Base-by-base conservation (phyloP, 1,140 invertebrate genomes). In the Hycleus cichorii region DNA sequence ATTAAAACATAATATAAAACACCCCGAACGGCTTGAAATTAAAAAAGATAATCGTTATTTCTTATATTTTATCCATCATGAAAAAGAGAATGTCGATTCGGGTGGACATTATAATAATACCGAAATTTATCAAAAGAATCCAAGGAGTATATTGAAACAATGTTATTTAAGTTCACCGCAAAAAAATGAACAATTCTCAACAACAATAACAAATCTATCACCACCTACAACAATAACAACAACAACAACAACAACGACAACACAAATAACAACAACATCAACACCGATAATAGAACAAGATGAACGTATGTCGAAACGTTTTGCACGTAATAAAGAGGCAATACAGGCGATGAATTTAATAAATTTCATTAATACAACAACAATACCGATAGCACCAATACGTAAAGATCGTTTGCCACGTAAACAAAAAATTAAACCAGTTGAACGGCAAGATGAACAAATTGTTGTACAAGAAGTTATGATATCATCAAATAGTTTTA, bases 391-490 rank as follows among this genome's bases (percentile, higher is more conserved):
- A 11, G 69, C 68, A 3, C 70, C 70, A 4, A 54, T 70, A n/a
- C 47, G 70, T 9, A 58, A 69, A 57, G 47, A 57, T 6, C 54
- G 70, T 39, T 59, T 69, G 42, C 70, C 70, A 10, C 60, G 70
- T 40, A 72, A 72, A 47, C 70, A 72, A 52, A 56, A 66, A 42
- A 72, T 72, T 24, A 71, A 69, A 55, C 69, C 69, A 4, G 60
- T 70, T 12, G 49, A 67, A 47, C 64, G 69, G 27, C 54, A 56
- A 5, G 60, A 67, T 53, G 70, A 71, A 55, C 68, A 72, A 59
- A 72, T 72, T 46, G 67, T 72, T 8, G 67, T 72, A 2, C 60
- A 72, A 45, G 69, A 69, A 55, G 67, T 72, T n/a, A 65, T 71
- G 43, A 65, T 72, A 10, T 70, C 68, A 18, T 69, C 68, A 2